Base-by-base conservation (phyloP, 2,113 vertebrate genomes). In the Aptenodytes patagonicus region DNA sequence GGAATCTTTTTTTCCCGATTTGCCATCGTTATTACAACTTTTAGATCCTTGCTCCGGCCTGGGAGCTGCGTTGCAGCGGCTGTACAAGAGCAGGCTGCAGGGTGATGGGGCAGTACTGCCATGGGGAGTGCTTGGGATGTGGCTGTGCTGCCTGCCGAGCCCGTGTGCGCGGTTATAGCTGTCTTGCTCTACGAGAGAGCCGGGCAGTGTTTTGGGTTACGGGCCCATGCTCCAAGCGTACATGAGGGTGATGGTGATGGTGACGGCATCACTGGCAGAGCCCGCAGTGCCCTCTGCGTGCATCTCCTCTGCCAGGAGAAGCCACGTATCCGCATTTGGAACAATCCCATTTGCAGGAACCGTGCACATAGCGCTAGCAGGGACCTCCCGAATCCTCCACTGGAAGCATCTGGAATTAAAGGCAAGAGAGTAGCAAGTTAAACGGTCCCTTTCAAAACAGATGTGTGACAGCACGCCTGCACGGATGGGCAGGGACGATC, bases 11-110 rank as follows among this genome's bases (percentile, higher is more conserved):
- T 70, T 34, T 52, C 19, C 26, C 17, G 31, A 29, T 62, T 55
- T 38, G 5, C 47, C 58, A 7, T 54, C 55, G 10, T 68, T 94
- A 61, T 93, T 95, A 75, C 95, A 64, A 79, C 91, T 79, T 60
- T 21, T 9, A 26, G 32, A 20, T 28, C 34, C 10, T 47, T 11
- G 44, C 34, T 32, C 6, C 4, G 7, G 36, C 52, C 21, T 34
- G 71, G 36, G 38, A 55, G 20, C 36, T 5, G 28, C 18, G 9
- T 34, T 13, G 40, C 65, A 34, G 40, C 13, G 10, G 44, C 42
- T 16, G 60, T 13, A 14, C 10, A 7, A 26, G n/a, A 24, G 57
- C 34, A 10, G 34, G 57, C 32, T 28, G 40, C 46, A 13, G 22
- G 66, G 34, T 17, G 32, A 17, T 12, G 68, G 66, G 46, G 11